Percentiles rank a stretch among this genome's conserved stretches.
phyloP scores from a whole-genome alignment of 2,113 vertebrate species.

The Hippocampus comes region DNA sequence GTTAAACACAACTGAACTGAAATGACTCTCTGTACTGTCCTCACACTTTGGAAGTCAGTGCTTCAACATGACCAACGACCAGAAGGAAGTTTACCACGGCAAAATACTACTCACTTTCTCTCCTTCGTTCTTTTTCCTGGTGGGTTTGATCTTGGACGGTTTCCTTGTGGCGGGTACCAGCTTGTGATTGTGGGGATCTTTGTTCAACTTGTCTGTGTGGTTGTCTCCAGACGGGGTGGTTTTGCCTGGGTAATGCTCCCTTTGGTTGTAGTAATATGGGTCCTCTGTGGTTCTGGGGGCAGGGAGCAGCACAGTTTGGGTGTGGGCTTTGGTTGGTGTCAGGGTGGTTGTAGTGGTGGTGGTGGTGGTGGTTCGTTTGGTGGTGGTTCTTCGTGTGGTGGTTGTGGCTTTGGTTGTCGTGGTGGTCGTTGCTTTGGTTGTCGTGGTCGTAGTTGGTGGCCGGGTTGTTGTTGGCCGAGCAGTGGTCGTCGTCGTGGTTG shows the following conservation, averaged over 20 bases:
- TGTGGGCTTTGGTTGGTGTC: slow-evolving; percentile 61
- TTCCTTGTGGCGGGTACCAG: slow-evolving; percentile 74
- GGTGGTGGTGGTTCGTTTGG: slow-evolving; percentile 55
- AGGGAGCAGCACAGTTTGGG: slow-evolving; percentile 54
- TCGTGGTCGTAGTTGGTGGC: slow-evolving; percentile 56
- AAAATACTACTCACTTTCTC: slow-evolving; percentile 48
- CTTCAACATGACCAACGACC: neutral
- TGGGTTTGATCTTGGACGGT: slow-evolving; percentile 73
- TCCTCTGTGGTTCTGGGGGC: slow-evolving; percentile 63
- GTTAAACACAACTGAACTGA: no score
- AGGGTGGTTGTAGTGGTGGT: slow-evolving; percentile 24
- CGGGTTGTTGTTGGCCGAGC: slow-evolving; percentile 27
- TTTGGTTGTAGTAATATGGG: slow-evolving; percentile 70
- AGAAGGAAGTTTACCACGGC: no score
- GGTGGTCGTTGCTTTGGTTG: slow-evolving; percentile 50
- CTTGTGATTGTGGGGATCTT: slow-evolving; percentile 57
- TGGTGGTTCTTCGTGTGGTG: slow-evolving; percentile 49
- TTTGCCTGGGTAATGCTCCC: slow-evolving; percentile 66
- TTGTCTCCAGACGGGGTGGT: slow-evolving; percentile 78
- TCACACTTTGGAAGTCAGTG: neutral
- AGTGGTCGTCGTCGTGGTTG: slow-evolving; percentile 10
- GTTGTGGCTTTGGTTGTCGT: slow-evolving; percentile 51
- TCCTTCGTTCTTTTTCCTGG: slow-evolving; percentile 78
- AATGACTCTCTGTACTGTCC: neutral
- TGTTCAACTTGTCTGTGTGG: slow-evolving; percentile 78